phyloP scores from a whole-genome alignment of 1,140 invertebrate genomes.

The Meloidogyne hapla region DNA sequence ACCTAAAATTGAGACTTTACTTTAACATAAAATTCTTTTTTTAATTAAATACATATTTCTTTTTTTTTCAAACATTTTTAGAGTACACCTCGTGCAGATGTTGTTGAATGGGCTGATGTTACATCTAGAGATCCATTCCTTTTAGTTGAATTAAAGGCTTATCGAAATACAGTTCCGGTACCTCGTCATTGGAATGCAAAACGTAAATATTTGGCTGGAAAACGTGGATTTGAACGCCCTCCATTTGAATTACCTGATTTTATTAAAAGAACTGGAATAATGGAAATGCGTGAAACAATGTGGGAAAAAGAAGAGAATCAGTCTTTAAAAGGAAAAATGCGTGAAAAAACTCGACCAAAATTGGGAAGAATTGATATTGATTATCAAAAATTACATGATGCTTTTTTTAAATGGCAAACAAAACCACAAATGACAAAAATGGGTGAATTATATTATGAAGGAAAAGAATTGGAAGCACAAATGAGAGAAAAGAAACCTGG shows the following conservation, averaged over 20 bases:
- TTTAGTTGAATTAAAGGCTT: slow-evolving; percentile 84
- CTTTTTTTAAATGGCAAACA: slow-evolving; percentile 99
- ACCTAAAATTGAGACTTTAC: too few species aligned
- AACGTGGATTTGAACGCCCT: slow-evolving; percentile 96
- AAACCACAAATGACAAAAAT: slow-evolving; percentile 98
- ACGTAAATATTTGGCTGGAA: slow-evolving; percentile 90
- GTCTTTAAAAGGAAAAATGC: slow-evolving; percentile 95
- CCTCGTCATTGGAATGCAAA: slow-evolving; percentile 99
- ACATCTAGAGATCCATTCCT: slow-evolving; percentile 93
- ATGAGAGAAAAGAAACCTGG: slow-evolving; percentile 98
- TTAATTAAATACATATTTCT: too few species aligned
- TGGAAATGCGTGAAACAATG: slow-evolving; percentile 97
- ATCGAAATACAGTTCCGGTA: slow-evolving; percentile 87
- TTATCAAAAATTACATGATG: slow-evolving; percentile 98
- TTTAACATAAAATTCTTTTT: too few species aligned
- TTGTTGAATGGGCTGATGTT: slow-evolving; percentile 99
- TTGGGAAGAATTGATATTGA: slow-evolving; percentile 99
- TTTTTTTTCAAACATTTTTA: too few species aligned
- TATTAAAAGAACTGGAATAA: slow-evolving; percentile 97
- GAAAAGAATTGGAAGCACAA: slow-evolving; percentile 98
- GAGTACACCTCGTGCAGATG: slow-evolving; percentile 77
- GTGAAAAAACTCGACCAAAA: slow-evolving; percentile 91
- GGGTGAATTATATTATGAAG: slow-evolving; percentile 98
- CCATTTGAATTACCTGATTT: slow-evolving; percentile 98
- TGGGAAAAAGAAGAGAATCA: slow-evolving; percentile 88